Percentiles rank a stretch among this genome's conserved stretches.
Evolutionary conservation across 2,888 invertebrate genomes (phyloP).

Genomic region (Lymantria monacha): DNA sequence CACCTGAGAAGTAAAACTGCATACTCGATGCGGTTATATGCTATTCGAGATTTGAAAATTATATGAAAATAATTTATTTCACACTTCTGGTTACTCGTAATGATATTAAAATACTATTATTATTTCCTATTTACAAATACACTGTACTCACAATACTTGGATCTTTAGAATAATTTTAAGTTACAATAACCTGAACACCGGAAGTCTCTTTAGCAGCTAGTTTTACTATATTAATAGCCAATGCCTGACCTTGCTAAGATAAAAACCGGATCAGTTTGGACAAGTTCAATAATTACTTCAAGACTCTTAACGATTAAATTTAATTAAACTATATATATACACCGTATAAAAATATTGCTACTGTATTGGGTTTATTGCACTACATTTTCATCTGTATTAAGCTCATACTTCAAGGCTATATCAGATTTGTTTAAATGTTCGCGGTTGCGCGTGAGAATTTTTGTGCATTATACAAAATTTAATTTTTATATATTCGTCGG

Average conservation of each 20-base stretch:
- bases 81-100: constrained; percentile 33
- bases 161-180: not conserved
- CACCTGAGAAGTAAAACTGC: constrained; percentile 60
- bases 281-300: constrained; percentile 40
- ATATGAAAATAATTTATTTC: constrained; percentile 45
- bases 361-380: constrained; percentile 28
- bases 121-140: constrained; percentile 12
- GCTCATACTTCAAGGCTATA: constrained; percentile 46
- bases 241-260: constrained; percentile 52
- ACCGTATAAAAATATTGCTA: constrained; percentile 10
- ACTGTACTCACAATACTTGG: not conserved
- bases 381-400: constrained; percentile 27
- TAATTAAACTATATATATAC: not conserved
- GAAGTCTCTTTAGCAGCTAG: constrained; percentile 37
- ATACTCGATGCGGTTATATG: constrained; percentile 70
- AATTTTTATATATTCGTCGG: constrained; percentile 56
- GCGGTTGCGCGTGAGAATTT: constrained; percentile 63
- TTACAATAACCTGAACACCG: constrained; percentile 27
- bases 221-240: constrained; percentile 34
- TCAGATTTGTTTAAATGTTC: constrained; percentile 45
- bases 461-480: constrained; percentile 57
- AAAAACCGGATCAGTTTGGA: constrained; percentile 53
- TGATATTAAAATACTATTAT: constrained; percentile 21
- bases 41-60: constrained; percentile 70
- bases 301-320: constrained; percentile 46